Percentiles rank a stretch among this genome's conserved stretches.
Evolutionary conservation across 2,888 invertebrate species (phyloP).

Genomic region (Archips crataeganus): DNA sequence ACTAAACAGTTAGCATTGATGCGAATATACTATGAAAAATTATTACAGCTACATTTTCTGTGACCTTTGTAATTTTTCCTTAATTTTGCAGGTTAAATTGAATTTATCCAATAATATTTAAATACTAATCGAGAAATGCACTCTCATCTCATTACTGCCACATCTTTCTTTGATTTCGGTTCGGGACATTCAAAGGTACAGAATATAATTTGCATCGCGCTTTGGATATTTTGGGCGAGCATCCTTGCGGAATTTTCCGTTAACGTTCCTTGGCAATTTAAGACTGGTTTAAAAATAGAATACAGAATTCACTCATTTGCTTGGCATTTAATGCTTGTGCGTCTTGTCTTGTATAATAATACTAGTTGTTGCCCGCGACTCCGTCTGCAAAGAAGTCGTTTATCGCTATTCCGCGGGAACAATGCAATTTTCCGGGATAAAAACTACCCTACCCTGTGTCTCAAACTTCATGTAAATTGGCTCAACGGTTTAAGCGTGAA

Average conservation of each 20-base stretch:
- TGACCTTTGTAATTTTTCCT: neutral
- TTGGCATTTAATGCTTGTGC: neutral
- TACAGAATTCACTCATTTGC: neutral
- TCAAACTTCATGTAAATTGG: too few species aligned
- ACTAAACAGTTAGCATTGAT: too few species aligned
- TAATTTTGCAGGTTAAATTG: neutral
- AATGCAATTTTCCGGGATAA: too few species aligned
- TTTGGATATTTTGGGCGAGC: neutral
- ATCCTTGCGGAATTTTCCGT: neutral
- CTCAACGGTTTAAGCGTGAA: too few species aligned
- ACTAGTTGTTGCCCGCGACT: too few species aligned
- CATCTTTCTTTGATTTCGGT: conserved; percentile 5
- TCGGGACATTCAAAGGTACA: conserved; percentile 3
- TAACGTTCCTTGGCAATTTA: conserved; percentile 7
- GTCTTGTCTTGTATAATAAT: neutral
- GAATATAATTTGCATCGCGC: conserved; percentile 11
- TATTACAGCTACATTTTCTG: neutral
- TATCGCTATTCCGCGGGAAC: too few species aligned
- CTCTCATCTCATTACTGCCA: conserved; percentile 4
- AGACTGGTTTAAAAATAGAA: neutral
- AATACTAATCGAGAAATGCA: neutral
- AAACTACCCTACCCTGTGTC: too few species aligned
- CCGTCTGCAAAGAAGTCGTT: too few species aligned
- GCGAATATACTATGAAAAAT: too few species aligned
- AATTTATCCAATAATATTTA: neutral